Evolutionary conservation across 2,888 invertebrate species (phyloP).

Genomic region (Mesorhabditis spiculigera): DNA sequence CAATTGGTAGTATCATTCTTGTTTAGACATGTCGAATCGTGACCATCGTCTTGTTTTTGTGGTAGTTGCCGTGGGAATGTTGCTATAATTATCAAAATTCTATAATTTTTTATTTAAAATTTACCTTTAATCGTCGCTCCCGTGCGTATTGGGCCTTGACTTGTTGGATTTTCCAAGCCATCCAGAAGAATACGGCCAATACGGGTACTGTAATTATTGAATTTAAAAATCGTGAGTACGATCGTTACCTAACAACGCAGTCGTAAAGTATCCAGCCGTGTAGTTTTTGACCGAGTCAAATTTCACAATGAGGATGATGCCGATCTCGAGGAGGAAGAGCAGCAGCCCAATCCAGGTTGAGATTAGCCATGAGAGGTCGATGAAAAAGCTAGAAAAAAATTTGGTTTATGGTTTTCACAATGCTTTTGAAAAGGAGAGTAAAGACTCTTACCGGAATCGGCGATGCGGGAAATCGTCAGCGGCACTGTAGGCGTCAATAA

Average conservation of each 20-base stretch:
- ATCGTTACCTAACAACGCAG: slow-evolving; percentile 71
- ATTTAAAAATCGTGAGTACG: not conserved
- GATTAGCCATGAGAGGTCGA: slow-evolving; percentile 87
- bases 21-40: not conserved
- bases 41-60: not conserved
- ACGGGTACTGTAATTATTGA: slow-evolving; percentile 68
- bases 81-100: not conserved
- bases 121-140: not conserved
- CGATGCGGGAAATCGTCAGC: slow-evolving; percentile 66
- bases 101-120: not conserved
- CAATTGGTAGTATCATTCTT: not conserved
- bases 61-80: not conserved
- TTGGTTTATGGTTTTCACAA: no score
- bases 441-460: slow-evolving; percentile 27
- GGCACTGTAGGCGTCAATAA: slow-evolving; percentile 85
- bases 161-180: slow-evolving; percentile 82
- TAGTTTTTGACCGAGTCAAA: slow-evolving; percentile 70
- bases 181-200: slow-evolving; percentile 78
- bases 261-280: slow-evolving; percentile 73
- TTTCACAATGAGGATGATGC: slow-evolving; percentile 87
- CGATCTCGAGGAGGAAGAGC: slow-evolving; percentile 82
- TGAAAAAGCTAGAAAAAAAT: slow-evolving; percentile 63
- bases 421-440: no score
- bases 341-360: slow-evolving; percentile 79
- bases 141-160: not conserved